Percentiles rank a stretch among this genome's conserved stretches.
Conservation (phyloP, 2,888 invertebrate species). For the Sialis fuliginosa region DNA sequence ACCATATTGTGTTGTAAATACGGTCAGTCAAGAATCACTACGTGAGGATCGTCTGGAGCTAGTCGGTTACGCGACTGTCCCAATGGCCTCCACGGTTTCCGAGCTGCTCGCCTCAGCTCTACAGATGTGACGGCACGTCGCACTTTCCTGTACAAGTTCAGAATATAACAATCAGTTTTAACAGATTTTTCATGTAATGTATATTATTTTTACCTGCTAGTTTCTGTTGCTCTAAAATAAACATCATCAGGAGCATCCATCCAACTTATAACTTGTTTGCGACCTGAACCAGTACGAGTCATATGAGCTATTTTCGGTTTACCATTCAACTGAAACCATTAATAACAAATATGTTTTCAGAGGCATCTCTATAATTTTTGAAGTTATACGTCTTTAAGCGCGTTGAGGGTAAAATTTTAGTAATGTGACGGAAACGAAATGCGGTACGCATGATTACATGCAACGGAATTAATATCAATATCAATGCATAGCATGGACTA, state of each 20-base stretch:
- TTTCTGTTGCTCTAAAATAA: constrained; percentile 81
- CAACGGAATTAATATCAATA: too few relatives aligned
- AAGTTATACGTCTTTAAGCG: too few relatives aligned
- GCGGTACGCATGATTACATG: too few relatives aligned
- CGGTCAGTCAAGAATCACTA: constrained; percentile 57
- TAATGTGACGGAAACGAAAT: too few relatives aligned
- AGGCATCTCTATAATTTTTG: too few relatives aligned
- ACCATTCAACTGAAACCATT: constrained; percentile 45
- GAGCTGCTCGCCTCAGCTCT: constrained; percentile 67
- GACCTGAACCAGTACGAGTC: constrained; percentile 53
- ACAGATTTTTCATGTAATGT: too few relatives aligned
- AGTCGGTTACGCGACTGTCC: constrained; percentile 6
- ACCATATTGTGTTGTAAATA: neutral
- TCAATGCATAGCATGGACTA: too few relatives aligned
- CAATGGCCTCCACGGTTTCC: constrained; percentile 59
- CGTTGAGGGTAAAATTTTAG: too few relatives aligned
- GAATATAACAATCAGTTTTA: neutral
- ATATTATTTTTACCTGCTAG: constrained; percentile 52
- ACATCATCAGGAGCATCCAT: constrained; percentile 97
- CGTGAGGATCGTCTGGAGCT: constrained; percentile 36
- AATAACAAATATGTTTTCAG: too few relatives aligned
- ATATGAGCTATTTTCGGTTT: constrained; percentile 68
- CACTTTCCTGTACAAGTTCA: constrained; percentile 45
- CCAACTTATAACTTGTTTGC: constrained; percentile 92
- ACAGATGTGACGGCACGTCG: constrained; percentile 62